Conservation (phyloP, 92 coral and sea anemone species). For the Epizoanthus rinbou region DNA sequence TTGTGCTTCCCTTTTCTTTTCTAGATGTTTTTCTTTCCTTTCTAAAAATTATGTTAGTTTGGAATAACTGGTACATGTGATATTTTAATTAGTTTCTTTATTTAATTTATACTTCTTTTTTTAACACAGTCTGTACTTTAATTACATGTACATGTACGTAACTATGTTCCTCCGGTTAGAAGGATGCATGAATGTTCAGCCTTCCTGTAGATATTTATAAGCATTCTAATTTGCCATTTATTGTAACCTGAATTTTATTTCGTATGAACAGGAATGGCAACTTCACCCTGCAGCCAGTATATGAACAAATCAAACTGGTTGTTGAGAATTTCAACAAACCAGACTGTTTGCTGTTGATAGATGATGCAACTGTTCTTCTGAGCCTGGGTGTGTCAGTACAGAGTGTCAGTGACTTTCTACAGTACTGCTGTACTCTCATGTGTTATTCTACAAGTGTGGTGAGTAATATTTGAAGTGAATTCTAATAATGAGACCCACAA, state of each 20-base stretch:
- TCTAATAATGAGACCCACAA: too few species aligned
- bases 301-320: constrained; percentile 59
- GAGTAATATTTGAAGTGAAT: not conserved
- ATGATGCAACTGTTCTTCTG: constrained; percentile 76
- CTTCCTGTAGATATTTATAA: too few species aligned
- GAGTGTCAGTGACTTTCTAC: constrained; percentile 64
- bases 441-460: constrained; percentile 63
- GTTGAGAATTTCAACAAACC: constrained; percentile 61
- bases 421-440: constrained; percentile 71
- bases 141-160: too few species aligned
- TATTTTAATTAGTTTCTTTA: too few species aligned
- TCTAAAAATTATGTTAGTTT: not conserved
- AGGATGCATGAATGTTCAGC: not conserved
- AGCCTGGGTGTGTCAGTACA: constrained; percentile 75
- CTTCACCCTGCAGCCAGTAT: constrained; percentile 78
- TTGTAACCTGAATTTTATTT: not conserved
- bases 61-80: not conserved
- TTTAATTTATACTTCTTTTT: too few species aligned
- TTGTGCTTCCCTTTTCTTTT: too few species aligned
- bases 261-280: constrained; percentile 47
- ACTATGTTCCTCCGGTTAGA: too few species aligned
- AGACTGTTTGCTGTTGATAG: constrained; percentile 71
- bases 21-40: not conserved
- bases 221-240: not conserved
- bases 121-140: too few species aligned